Conservation (phyloP, 2,888 invertebrate species). For the Himalopsyche kuldschensis region DNA sequence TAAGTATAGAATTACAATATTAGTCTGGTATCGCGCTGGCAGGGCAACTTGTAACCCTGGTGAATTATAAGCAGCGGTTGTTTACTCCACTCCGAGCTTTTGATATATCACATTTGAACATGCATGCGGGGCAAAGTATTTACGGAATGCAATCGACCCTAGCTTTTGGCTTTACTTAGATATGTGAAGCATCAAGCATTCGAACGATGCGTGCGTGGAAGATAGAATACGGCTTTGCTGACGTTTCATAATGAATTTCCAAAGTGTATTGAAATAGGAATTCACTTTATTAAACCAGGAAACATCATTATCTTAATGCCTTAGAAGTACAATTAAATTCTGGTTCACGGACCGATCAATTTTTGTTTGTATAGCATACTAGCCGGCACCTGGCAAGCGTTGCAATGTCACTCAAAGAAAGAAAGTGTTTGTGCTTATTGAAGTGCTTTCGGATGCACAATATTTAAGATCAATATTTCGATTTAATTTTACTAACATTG, state of each 20-base stretch:
- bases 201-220: background rate
- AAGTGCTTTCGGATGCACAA: no score
- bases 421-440: no score
- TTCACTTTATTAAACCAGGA: background rate
- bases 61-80: conserved; percentile 13
- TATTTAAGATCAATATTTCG: no score
- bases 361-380: no score
- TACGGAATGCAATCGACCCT: conserved; percentile 17
- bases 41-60: background rate
- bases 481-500: no score
- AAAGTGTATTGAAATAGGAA: background rate
- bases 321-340: no score
- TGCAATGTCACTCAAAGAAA: no score
- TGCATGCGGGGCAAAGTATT: conserved; percentile 29
- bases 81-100: conserved; percentile 16
- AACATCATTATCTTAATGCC: no score
- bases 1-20: background rate
- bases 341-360: no score
- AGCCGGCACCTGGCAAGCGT: no score
- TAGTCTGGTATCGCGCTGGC: background rate
- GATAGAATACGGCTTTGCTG: background rate
- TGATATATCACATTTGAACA: conserved; percentile 30
- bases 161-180: background rate
- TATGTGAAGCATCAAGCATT: background rate
- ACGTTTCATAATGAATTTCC: background rate